These are phyloP conservation scores for Sphenopsis melanotis DNA, from an alignment of 2,797 vertebrate species.

Conservation along the genomic window DNA sequence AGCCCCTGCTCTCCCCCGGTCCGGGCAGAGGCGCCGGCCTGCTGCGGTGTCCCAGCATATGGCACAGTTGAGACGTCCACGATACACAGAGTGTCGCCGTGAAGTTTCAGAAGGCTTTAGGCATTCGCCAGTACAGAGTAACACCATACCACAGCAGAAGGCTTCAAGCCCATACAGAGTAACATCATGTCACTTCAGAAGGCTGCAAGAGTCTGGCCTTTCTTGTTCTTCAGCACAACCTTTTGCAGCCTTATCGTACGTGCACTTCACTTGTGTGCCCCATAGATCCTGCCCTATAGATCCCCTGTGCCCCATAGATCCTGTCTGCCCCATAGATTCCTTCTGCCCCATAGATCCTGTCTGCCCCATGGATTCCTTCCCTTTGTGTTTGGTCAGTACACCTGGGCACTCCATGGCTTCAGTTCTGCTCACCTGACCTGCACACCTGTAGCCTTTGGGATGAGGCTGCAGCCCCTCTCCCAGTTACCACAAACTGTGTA, in stretches of 20 bases:
- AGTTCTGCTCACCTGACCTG: not conserved
- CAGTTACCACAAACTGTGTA: not conserved
- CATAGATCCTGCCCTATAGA: too few species aligned
- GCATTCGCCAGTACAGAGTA: too few species aligned
- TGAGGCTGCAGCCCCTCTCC: not conserved
- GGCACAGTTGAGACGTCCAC: too few species aligned
- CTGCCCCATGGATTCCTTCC: too few species aligned
- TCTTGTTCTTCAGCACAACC: not conserved
- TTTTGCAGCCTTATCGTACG: not conserved
- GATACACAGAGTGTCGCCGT: not conserved
- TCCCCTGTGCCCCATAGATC: too few species aligned
- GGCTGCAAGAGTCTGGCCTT: not conserved
- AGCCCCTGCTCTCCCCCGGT: accelerated
- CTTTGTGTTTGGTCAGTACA: not conserved
- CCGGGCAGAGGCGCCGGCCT: not conserved
- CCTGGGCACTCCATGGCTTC: not conserved
- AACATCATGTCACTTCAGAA: not conserved
- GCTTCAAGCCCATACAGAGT: not conserved
- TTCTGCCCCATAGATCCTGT: too few species aligned
- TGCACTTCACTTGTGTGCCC: not conserved
- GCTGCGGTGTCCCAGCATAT: not conserved
- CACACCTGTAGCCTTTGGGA: not conserved
- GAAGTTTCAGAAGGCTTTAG: too few species aligned
- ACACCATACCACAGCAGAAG: too few species aligned
- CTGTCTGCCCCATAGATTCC: too few species aligned